Percentiles rank a stretch among this genome's conserved stretches.
Evolutionary conservation across 2,888 invertebrate species (phyloP).

Genomic region (Ceriagrion tenellum): DNA sequence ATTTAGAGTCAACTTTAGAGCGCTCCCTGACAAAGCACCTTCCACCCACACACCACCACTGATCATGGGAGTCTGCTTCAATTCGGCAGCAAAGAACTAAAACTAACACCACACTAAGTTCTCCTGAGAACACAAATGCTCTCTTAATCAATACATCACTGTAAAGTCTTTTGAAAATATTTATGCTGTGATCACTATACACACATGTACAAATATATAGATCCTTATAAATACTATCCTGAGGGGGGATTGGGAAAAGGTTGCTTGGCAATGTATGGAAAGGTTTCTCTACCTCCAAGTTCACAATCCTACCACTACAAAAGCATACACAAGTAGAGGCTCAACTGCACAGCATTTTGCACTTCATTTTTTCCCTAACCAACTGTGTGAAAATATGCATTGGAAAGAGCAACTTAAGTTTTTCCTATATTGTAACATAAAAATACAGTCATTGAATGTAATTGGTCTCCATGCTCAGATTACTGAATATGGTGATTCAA

Average conservation of each 20-base stretch:
- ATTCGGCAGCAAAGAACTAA: slow-evolving; percentile 10
- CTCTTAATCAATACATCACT: slow-evolving; percentile 30
- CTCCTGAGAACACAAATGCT: slow-evolving; percentile 42
- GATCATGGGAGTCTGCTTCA: neutral
- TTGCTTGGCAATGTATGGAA: neutral
- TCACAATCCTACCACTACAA: slow-evolving; percentile 53
- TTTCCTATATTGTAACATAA: neutral
- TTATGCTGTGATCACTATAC: slow-evolving; percentile 68
- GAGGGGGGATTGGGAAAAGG: slow-evolving; percentile 48
- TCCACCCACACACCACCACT: slow-evolving; percentile 36
- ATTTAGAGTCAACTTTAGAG: slow-evolving; percentile 42
- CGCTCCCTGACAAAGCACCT: slow-evolving; percentile 27
- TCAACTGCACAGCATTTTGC: slow-evolving; percentile 42
- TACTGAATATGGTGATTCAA: neutral
- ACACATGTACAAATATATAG: slow-evolving; percentile 66
- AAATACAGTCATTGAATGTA: neutral
- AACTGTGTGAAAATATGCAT: neutral
- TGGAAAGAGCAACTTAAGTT: neutral
- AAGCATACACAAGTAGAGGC: slow-evolving; percentile 53
- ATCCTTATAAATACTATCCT: slow-evolving; percentile 65
- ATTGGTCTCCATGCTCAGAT: neutral
- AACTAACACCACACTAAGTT: slow-evolving; percentile 38
- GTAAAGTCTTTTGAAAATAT: slow-evolving; percentile 64
- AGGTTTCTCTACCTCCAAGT: slow-evolving; percentile 32
- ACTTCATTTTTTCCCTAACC: slow-evolving; percentile 35